These are phyloP conservation scores for Calameuta idolon DNA, from an alignment of 2,888 invertebrate genomes.

Conservation along the genomic window DNA sequence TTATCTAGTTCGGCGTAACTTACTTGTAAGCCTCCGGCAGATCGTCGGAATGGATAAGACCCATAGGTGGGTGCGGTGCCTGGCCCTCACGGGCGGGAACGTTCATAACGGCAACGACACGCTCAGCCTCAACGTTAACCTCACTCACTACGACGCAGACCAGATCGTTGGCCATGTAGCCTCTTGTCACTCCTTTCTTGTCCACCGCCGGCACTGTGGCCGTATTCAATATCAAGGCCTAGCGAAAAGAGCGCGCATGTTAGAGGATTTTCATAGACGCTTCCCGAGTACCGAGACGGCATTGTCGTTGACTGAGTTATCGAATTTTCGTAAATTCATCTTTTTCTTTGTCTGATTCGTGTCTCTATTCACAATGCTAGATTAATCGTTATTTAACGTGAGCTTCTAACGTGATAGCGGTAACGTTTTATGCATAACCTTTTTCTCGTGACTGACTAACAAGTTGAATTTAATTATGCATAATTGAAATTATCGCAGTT, in stretches of 20 bases:
- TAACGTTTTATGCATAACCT: too few species aligned
- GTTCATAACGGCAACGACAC: constrained; percentile 89
- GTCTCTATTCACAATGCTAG: too few species aligned
- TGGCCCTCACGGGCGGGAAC: constrained; percentile 80
- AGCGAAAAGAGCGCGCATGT: constrained; percentile 16
- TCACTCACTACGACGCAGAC: constrained; percentile 91
- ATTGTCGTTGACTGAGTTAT: not conserved
- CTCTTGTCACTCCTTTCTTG: constrained; percentile 82
- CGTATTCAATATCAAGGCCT: constrained; percentile 65
- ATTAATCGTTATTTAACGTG: too few species aligned
- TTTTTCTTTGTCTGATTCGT: too few species aligned
- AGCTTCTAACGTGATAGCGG: too few species aligned
- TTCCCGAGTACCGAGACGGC: constrained; percentile 4
- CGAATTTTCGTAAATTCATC: not conserved
- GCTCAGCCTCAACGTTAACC: constrained; percentile 87
- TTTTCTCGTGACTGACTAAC: too few species aligned
- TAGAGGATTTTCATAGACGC: not conserved
- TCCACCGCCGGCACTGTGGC: constrained; percentile 81
- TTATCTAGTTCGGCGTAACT: constrained; percentile 61
- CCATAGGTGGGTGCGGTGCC: constrained; percentile 80
- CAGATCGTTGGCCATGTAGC: constrained; percentile 85
- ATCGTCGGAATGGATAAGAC: constrained; percentile 85
- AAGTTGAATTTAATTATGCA: too few species aligned
- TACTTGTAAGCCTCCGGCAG: constrained; percentile 88
- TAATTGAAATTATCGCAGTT: too few species aligned